Evolutionary conservation across 2,113 vertebrate species (phyloP).

Genomic region (Stegostoma tigrinum): DNA sequence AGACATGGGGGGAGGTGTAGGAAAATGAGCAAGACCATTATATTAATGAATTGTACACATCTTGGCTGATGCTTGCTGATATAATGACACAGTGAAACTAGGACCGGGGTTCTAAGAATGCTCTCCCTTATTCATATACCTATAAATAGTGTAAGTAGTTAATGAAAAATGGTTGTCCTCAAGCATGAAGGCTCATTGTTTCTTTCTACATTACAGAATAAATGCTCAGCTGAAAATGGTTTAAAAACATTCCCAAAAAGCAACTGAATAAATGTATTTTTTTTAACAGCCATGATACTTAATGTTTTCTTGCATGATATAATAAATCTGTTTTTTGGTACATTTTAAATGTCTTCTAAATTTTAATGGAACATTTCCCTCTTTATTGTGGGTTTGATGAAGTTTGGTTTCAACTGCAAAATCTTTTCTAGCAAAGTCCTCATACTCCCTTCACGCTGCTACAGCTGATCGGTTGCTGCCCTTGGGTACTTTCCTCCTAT

Average conservation of each 20-base stretch:
- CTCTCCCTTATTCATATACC: too few relatives aligned
- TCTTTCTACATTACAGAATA: too few relatives aligned
- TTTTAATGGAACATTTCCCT: neutral
- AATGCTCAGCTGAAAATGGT: neutral
- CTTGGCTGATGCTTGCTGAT: too few relatives aligned
- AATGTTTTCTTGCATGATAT: neutral
- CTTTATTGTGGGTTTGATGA: slow-evolving; percentile 1
- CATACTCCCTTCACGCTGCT: neutral
- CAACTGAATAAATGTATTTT: neutral
- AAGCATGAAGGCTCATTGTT: too few relatives aligned
- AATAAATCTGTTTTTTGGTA: neutral
- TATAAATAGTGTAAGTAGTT: too few relatives aligned
- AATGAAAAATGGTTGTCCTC: too few relatives aligned
- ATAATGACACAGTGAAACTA: too few relatives aligned
- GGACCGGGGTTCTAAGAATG: too few relatives aligned
- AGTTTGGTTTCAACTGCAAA: slow-evolving; percentile 25
- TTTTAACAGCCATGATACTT: neutral
- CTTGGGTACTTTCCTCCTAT: neutral
- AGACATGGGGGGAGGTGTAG: too few relatives aligned
- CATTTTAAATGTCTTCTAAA: neutral
- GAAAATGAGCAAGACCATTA: too few relatives aligned
- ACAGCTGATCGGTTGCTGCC: neutral
- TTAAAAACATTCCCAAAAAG: neutral
- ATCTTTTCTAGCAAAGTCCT: neutral
- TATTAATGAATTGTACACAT: too few relatives aligned